Base-by-base conservation (phyloP, 2,797 vertebrate species). In the Phataginus tricuspis region DNA sequence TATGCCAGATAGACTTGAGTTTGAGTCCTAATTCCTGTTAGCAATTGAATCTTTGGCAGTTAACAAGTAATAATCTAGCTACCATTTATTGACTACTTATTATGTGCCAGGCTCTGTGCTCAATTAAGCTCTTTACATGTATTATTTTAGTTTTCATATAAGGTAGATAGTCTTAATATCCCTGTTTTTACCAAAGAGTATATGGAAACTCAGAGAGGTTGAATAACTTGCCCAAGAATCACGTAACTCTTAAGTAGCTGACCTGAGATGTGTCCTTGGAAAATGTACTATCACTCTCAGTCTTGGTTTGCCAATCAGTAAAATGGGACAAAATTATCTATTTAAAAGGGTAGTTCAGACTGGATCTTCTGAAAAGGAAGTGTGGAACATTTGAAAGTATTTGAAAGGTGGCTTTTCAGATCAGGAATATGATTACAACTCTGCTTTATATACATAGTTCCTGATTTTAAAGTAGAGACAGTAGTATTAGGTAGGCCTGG, bases 261-360 rank as follows among this genome's bases (percentile, higher is more conserved):
- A 86, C 64, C 49, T 34, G 25, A 83, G 19, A 21, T 63, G 29
- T n/a, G 12, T 25, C 74, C 25, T 64, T 77, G 37, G 57, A 72
- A 95, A 85, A 57, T 45, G 31, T 80, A 8, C 82, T 85, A 1
- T 57, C 16, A 59, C 68, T 59, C 63, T 68, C 34, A 84, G 34
- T 74, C 66, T 95, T 66, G 77, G 31, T 71, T 93, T 90, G 37
- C 78, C 42, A 61, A 7, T 88, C 29, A 83, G 68, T 88, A 94
- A 95, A 92, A 86, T 64, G 69, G 88, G 51, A 55, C 55, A 63
- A 74, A 94, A 90, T 42, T 53, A 15, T 14, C 18, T 80, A 37
- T 91, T 91, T 77, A 87, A 88, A 95, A 92, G 29, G n/a, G 19
- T 27, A 91, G 39, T 69, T 93, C 64, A 94, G 88, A 79, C 9